Base-by-base conservation (phyloP, 2,888 invertebrate genomes). In the Zelleria hepariella region DNA sequence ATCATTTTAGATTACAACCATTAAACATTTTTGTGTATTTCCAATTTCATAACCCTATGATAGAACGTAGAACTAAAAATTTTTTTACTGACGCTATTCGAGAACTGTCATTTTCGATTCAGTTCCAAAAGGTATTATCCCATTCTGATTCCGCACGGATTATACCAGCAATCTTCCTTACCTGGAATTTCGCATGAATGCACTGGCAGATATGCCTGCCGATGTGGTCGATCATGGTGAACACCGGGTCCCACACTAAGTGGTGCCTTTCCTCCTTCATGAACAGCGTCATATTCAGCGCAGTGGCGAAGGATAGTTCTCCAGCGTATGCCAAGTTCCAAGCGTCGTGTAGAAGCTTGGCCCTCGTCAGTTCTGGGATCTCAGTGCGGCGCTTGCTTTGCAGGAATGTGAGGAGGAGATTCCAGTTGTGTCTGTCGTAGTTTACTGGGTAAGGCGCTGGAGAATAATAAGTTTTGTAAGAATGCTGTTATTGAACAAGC, bases 361-460 rank as follows among this genome's bases (percentile, higher is more conserved):
- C 94, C 48, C 94, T 86, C 0, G 95, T 94, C 62, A 93, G 88
- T 15, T 92, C 92, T 0, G 95, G 94, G 61, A 95, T 93, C 15
- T 71, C 78, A 0, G 77, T 75, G 0, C 93, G 80, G 2, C 89
- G 82, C 18, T 83, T 77, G 58, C 91, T 82, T 61, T 90, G 91
- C 0, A 95, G 82, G 71, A 90, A 95, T 25, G 90, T 78, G 0
- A 94, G 91, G 5, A 96, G 78, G 67, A 94, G 90, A 63, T 92
- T 91, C 96, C 96, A 96, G 73, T 95, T 96, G 48, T 89, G 82
- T 5, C 82, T 74, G 69, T 96, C 96, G 71, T 96, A 96, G 72
- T 95, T 95, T 0, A 96, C 96, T 3, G 95, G 94, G 80, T 93
- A 95, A 48, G 95, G 94, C 0, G 94, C 94, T 94, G 68, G 18